Conservation (phyloP, 2,113 vertebrate species). For the Gobio gobio region DNA sequence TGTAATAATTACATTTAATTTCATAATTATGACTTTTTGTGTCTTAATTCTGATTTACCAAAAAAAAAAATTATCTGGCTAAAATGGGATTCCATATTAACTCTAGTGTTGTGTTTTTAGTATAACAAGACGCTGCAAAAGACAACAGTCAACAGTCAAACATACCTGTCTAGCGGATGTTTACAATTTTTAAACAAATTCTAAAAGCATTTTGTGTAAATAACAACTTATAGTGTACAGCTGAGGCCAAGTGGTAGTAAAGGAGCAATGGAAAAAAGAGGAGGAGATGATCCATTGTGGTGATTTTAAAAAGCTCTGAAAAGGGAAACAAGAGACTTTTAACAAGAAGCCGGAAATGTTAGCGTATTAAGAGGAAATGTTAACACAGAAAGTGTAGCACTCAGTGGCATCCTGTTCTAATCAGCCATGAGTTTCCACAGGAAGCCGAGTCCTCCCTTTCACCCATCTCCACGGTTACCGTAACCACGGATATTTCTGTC, state of each 20-base stretch:
- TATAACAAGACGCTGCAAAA: neutral
- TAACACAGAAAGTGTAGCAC: constrained; percentile 28
- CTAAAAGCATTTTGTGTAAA: neutral
- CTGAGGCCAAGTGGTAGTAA: neutral
- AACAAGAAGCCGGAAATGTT: constrained; percentile 51
- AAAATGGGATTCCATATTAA: neutral
- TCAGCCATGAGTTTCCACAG: constrained; percentile 53
- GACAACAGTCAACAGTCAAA: neutral
- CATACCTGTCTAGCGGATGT: neutral
- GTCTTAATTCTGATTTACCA: neutral
- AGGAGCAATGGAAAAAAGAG: constrained; percentile 4
- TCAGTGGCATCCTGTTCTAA: constrained; percentile 54
- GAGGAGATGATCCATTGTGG: neutral
- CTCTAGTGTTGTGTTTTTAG: neutral
- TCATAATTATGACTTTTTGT: neutral
- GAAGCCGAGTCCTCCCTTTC: constrained; percentile 43
- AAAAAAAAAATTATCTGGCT: neutral
- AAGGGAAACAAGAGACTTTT: constrained; percentile 51
- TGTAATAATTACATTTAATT: neutral
- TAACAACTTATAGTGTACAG: neutral
- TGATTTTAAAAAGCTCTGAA: constrained; percentile 36
- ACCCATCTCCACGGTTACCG: constrained; percentile 58
- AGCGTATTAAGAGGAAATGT: constrained; percentile 16
- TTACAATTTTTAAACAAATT: neutral
- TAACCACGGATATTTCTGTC: constrained; percentile 56